phyloP scores from a whole-genome alignment of 2,113 vertebrate species.

The Lophochroa leadbeateri region DNA sequence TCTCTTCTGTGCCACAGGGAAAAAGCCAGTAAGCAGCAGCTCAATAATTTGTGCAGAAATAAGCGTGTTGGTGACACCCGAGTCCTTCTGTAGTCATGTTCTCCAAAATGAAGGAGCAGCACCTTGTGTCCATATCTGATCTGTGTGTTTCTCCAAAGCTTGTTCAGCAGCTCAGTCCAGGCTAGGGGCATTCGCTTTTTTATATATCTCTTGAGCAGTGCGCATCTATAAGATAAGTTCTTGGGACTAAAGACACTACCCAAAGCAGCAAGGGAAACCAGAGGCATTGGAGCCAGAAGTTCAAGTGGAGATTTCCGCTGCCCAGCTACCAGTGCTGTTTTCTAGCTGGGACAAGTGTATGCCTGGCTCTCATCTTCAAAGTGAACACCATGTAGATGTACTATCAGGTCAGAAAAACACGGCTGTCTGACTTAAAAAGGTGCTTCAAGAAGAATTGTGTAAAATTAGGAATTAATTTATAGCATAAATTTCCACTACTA shows the following conservation, averaged over 20 bases:
- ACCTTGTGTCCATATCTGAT: accelerated
- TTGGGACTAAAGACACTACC: neutral
- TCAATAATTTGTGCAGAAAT: neutral
- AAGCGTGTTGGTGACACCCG: accelerated
- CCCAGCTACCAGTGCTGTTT: neutral
- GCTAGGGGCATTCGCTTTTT: accelerated
- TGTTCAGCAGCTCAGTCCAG: neutral
- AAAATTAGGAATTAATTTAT: neutral
- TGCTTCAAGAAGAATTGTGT: neutral
- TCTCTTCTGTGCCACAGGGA: neutral
- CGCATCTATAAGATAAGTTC: neutral
- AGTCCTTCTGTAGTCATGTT: neutral
- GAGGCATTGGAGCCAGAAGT: neutral
- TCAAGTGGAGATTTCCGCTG: neutral
- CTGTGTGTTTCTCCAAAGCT: neutral
- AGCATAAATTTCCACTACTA: neutral
- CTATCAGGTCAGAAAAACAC: neutral
- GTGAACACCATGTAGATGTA: neutral
- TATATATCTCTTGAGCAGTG: neutral
- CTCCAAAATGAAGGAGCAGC: neutral
- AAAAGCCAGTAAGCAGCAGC: neutral
- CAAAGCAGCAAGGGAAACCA: neutral
- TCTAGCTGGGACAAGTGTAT: neutral
- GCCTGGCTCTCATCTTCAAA: neutral
- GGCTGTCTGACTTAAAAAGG: neutral